Conservation (phyloP, 2,797 vertebrate genomes). For the Phrynocephalus forsythii region DNA sequence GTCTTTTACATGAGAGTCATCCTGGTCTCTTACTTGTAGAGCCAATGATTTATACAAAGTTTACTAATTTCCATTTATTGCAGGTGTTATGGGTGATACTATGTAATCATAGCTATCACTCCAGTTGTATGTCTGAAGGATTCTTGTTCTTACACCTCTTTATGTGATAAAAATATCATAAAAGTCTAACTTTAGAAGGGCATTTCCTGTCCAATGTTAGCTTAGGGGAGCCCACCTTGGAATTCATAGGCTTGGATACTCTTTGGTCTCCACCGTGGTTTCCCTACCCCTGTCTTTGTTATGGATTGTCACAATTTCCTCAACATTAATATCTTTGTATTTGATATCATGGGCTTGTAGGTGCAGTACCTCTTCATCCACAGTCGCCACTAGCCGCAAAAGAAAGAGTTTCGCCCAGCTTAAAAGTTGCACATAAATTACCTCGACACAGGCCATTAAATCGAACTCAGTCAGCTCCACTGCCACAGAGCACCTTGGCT, state of each 20-base stretch:
- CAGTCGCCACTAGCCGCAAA: constrained; percentile 92
- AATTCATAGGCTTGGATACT: not conserved
- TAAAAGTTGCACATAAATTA: constrained; percentile 88
- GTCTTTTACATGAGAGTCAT: not conserved
- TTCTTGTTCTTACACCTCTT: not conserved
- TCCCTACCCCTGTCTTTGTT: not conserved
- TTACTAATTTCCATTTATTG: constrained; percentile 52
- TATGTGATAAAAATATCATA: too few species aligned
- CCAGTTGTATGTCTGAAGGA: not conserved
- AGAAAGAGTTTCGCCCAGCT: constrained; percentile 85
- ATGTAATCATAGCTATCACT: not conserved
- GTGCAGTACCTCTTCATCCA: constrained; percentile 87
- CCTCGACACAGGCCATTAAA: constrained; percentile 95
- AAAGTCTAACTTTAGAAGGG: not conserved
- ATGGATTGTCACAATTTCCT: not conserved
- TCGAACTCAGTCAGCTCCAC: constrained; percentile 95
- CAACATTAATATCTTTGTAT: not conserved
- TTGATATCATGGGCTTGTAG: constrained; percentile 74
- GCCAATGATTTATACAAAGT: constrained; percentile 53
- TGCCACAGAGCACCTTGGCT: constrained; percentile 96
- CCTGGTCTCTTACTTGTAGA: constrained; percentile 25
- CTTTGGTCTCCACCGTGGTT: not conserved
- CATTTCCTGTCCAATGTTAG: not conserved
- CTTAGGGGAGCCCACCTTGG: not conserved
- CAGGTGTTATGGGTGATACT: constrained; percentile 19